Conservation (phyloP, 1,140 invertebrate genomes). For the Camponotus pennsylvanicus region DNA sequence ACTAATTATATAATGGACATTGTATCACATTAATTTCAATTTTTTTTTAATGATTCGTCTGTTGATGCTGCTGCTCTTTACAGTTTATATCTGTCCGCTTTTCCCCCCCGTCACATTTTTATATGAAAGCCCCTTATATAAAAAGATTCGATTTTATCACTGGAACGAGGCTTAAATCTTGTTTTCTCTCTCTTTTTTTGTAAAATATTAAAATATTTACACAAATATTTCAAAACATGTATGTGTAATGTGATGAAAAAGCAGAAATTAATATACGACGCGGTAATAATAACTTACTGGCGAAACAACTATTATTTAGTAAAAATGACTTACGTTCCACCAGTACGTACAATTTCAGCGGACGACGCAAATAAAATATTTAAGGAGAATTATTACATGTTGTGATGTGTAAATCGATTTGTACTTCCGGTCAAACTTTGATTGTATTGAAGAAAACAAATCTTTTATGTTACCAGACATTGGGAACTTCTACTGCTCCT, state of each 20-base stretch:
- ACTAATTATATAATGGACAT: conserved; percentile 60
- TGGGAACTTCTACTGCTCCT: conserved; percentile 33
- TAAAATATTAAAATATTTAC: conserved; percentile 54
- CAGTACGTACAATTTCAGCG: conserved; percentile 19
- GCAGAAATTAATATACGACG: conserved; percentile 16
- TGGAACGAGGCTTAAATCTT: conserved; percentile 11
- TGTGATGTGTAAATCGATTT: conserved; percentile 63
- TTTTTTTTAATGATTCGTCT: conserved; percentile 52
- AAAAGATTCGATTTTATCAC: conserved; percentile 5
- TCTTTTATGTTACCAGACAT: conserved; percentile 1
- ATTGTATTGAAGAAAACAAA: conserved; percentile 47
- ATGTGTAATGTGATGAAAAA: not conserved
- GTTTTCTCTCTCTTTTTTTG: not conserved
- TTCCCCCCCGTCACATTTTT: not conserved
- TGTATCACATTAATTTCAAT: conserved; percentile 71
- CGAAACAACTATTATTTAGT: not conserved
- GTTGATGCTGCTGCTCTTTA: conserved; percentile 28
- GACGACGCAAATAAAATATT: conserved; percentile 40
- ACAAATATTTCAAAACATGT: conserved; percentile 5
- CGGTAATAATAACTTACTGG: conserved; percentile 7
- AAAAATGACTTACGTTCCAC: not conserved
- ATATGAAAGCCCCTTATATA: not conserved
- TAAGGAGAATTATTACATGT: conserved; percentile 27
- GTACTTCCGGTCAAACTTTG: conserved; percentile 62
- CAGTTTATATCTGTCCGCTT: conserved; percentile 8